phyloP scores from a whole-genome alignment of 2,888 invertebrate species.

The Chymomyza fuscimana region DNA sequence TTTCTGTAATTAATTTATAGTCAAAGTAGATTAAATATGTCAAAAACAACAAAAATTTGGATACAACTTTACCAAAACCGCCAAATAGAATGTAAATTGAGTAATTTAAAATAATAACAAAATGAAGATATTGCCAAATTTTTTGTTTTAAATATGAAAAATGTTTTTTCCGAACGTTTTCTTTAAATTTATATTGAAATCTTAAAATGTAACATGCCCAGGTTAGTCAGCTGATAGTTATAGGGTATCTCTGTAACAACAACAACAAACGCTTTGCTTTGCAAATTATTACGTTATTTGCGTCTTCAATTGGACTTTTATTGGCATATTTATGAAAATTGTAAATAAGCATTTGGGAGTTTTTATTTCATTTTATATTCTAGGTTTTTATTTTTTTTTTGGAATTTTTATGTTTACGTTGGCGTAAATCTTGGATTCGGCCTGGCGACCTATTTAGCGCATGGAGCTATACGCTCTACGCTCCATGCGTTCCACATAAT shows the following conservation, averaged over 20 bases:
- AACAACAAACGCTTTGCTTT: not conserved
- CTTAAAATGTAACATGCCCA: not conserved
- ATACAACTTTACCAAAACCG: too few relatives aligned
- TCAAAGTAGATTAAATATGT: too few relatives aligned
- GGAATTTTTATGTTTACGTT: slow-evolving; percentile 9
- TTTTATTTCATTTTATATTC: not conserved
- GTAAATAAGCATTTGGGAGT: slow-evolving; percentile 45
- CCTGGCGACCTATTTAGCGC: slow-evolving; percentile 19
- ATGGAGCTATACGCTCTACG: too few relatives aligned
- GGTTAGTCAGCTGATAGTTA: not conserved
- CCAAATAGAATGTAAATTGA: too few relatives aligned
- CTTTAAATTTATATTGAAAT: not conserved
- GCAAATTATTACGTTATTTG: slow-evolving; percentile 45
- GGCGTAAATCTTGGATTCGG: slow-evolving; percentile 7
- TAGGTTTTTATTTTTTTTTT: not conserved
- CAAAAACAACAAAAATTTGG: too few relatives aligned
- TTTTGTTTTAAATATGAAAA: too few relatives aligned
- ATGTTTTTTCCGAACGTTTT: too few relatives aligned
- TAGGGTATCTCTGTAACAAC: not conserved
- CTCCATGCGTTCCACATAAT: slow-evolving; percentile 44
- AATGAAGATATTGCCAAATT: too few relatives aligned
- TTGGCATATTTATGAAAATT: slow-evolving; percentile 37
- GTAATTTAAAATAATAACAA: too few relatives aligned
- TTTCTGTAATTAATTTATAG: too few relatives aligned
- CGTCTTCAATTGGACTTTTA: slow-evolving; percentile 41